Percentiles rank a stretch among this genome's conserved stretches.
phyloP scores from a whole-genome alignment of 2,797 vertebrate species.

The Gallinago solitaria region DNA sequence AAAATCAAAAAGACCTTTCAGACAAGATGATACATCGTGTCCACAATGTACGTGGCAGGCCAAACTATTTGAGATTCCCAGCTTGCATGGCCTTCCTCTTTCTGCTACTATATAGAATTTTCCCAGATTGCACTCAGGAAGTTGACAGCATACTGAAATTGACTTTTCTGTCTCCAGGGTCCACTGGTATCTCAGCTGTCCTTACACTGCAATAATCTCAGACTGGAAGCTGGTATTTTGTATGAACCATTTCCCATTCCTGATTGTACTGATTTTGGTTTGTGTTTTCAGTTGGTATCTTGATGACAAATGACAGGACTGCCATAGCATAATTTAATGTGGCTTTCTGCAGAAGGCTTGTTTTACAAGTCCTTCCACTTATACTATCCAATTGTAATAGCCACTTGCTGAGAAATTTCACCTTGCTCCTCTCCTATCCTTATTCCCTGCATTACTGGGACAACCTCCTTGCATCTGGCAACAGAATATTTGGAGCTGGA shows the following conservation, averaged over 20 bases:
- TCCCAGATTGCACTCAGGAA: background rate
- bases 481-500: background rate
- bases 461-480: background rate
- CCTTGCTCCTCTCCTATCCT: background rate
- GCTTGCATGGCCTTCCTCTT: background rate
- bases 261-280: background rate
- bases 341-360: background rate
- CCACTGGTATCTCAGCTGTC: background rate
- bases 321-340: background rate
- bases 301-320: background rate
- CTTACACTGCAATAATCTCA: background rate
- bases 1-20: background rate
- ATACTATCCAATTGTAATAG: background rate
- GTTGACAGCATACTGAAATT: background rate
- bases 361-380: background rate
- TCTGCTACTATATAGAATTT: background rate
- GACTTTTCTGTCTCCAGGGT: background rate
- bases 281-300: background rate
- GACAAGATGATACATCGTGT: background rate
- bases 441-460: background rate
- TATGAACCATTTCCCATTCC: background rate
- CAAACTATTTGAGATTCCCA: background rate
- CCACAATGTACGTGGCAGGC: background rate
- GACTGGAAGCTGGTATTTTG: background rate
- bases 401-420: background rate